Evolutionary conservation across 2,888 invertebrate species (phyloP), one percentile per base, ranked within the genome.

Genomic region (Hetaerina titia): DNA sequence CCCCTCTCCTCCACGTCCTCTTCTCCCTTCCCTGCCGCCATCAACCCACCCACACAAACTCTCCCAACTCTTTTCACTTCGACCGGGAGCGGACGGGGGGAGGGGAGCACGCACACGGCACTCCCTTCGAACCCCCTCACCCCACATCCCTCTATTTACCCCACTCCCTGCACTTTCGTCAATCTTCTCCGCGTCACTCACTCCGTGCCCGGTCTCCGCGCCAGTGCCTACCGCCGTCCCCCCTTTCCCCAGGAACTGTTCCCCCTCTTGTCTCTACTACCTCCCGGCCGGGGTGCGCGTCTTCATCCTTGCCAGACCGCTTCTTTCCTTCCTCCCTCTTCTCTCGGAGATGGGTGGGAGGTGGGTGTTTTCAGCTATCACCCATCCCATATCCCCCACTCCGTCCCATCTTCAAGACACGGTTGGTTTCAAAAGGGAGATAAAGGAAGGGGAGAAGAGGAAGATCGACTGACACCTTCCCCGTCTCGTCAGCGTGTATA

Each of bases 271-370:
- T 45, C 64, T 13, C 13, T 5, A 25, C 45, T 56, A 11, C 58
- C 19, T 22, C n/a, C 15, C 57, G 22, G 13, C n/a, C 57, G 11
- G 22, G 58, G 22, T 0, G 45, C 4, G 58, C 25, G 90, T 63
- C 64, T 90, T 90, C 31, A 90, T 90, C 56, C 64, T 56, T 57
- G 58, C 22, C 89, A 58, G 58, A n/a, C 57, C 89, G 89, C 56
- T 57, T 74, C 74, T 64, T 45, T 90, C 63, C 64, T 64, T n/a
- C 56, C 89, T 19, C 17, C 25, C 88, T 88, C n/a, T 90, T 63
- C 25, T 45, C 64, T 31, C 19, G 64, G 9, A 31, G 81, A 22
- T 31, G 81, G 45, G 45, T 9, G 19, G 90, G 64, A 25, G 31
- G 17, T 19, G 56, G 45, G 45, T 31, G 90, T 19, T 90, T 90